phyloP scores from a whole-genome alignment of 2,113 vertebrate genomes.

The Callionymus lyra region DNA sequence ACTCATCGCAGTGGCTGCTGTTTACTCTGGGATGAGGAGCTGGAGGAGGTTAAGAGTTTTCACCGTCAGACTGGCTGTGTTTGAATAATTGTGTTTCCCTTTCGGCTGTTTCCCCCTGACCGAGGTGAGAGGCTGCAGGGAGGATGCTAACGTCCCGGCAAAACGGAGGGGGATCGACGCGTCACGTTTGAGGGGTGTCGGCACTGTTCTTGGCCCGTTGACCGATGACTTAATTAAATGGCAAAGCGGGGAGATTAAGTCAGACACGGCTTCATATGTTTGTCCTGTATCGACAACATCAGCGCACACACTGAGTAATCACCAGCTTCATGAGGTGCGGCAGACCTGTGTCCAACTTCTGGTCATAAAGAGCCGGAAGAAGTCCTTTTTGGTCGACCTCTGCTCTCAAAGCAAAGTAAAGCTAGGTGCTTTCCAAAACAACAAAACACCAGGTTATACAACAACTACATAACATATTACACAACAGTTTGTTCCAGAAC shows the following conservation, averaged over 20 bases:
- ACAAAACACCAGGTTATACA: too few species aligned
- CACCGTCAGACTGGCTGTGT: slow-evolving; percentile 14
- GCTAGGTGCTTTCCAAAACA: too few species aligned
- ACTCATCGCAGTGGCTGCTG: slow-evolving; percentile 19
- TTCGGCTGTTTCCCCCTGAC: not conserved
- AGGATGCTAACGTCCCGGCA: slow-evolving; percentile 29
- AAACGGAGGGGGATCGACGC: slow-evolving; percentile 23
- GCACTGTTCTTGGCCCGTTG: slow-evolving; percentile 49
- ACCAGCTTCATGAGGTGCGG: too few species aligned
- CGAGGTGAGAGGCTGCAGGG: slow-evolving; percentile 11
- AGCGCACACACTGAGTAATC: slow-evolving; percentile 45
- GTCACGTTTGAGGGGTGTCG: slow-evolving; percentile 41
- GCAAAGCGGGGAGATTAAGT: slow-evolving; percentile 42
- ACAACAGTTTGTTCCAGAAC: too few species aligned
- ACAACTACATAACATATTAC: too few species aligned
- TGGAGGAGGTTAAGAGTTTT: slow-evolving; percentile 11
- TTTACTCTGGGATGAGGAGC: slow-evolving; percentile 31
- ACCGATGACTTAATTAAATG: slow-evolving; percentile 62
- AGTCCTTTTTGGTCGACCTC: too few species aligned
- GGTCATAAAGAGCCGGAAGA: too few species aligned
- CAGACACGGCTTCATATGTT: slow-evolving; percentile 47
- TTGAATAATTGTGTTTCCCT: slow-evolving; percentile 27
- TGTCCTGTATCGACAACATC: slow-evolving; percentile 46
- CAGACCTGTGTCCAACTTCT: too few species aligned
- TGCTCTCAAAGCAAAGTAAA: too few species aligned